Percentiles rank a stretch among this genome's conserved stretches.
Evolutionary conservation across 1,140 invertebrate species (phyloP).

Genomic region (Mizuhopecten yessoensis): DNA sequence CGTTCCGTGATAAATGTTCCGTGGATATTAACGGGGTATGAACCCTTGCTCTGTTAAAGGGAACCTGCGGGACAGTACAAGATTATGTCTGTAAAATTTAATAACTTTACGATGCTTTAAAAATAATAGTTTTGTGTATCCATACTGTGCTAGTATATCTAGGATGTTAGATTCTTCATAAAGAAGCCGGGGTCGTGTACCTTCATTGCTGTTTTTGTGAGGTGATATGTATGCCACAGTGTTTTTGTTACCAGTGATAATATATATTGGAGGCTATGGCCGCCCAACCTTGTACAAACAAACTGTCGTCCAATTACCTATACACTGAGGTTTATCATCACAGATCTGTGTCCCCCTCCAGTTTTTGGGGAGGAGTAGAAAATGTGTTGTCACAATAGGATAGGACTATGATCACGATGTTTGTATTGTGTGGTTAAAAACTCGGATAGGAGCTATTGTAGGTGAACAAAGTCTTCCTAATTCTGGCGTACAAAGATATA

Average conservation of each 20-base stretch:
- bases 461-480: background rate
- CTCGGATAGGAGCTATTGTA: background rate
- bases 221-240: background rate
- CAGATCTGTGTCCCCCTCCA: background rate
- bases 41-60: background rate
- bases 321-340: background rate
- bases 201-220: background rate
- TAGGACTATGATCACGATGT: slow-evolving; percentile 6
- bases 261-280: background rate
- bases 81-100: slow-evolving; percentile 8
- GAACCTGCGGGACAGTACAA: background rate
- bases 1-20: background rate
- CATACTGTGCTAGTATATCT: background rate
- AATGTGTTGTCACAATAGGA: background rate
- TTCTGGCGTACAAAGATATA: background rate
- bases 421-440: slow-evolving; percentile 7
- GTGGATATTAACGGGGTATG: background rate
- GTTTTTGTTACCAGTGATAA: background rate
- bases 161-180: too few species aligned
- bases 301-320: slow-evolving; percentile 18
- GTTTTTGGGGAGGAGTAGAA: background rate
- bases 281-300: slow-evolving; percentile 23
- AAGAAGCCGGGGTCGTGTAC: too few species aligned
- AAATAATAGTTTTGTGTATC: background rate
- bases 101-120: background rate